Conservation (phyloP, 2,113 vertebrate genomes). For the Chroicocephalus ridibundus region DNA sequence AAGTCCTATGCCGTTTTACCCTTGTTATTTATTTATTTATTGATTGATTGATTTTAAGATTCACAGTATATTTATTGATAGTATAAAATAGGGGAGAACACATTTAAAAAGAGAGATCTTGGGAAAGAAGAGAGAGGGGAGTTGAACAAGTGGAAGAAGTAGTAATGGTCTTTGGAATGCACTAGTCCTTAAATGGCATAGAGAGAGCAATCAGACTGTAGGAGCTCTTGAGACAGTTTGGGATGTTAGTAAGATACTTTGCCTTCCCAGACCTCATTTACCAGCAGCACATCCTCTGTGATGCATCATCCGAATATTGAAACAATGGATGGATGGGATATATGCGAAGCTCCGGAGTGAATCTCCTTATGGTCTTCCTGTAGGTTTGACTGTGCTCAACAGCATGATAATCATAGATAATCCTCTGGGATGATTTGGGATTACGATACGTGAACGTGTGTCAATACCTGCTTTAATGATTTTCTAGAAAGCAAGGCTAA, state of each 20-base stretch:
- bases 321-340: neutral
- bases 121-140: neutral
- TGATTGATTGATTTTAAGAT: neutral
- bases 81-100: neutral
- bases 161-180: fast-evolving
- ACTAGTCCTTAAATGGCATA: neutral
- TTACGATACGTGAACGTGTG: neutral
- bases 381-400: neutral
- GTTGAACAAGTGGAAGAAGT: neutral
- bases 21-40: neutral
- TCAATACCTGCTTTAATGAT: neutral
- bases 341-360: neutral
- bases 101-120: neutral
- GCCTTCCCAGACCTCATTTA: neutral
- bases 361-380: neutral
- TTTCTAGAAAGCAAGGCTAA: neutral
- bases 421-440: neutral
- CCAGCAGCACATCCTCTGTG: neutral
- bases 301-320: neutral
- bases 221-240: neutral
- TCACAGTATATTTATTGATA: neutral
- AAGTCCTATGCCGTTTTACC: neutral
- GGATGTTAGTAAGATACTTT: neutral
- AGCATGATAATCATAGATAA: neutral
- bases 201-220: neutral